Percentiles rank a stretch among this genome's conserved stretches.
phyloP scores from a whole-genome alignment of 2,113 vertebrate genomes.

The Verasper variegatus region DNA sequence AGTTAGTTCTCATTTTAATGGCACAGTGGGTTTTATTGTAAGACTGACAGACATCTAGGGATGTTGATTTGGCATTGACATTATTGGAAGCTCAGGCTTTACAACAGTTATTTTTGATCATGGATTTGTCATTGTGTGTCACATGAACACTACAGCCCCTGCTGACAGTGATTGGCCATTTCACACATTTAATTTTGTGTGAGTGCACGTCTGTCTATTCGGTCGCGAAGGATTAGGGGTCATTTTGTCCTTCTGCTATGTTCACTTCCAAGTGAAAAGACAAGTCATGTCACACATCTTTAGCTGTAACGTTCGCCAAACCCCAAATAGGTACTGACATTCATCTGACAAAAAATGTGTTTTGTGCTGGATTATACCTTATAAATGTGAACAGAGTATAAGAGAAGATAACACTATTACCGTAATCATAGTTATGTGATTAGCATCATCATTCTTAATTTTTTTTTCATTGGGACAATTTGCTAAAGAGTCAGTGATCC shows the following conservation, averaged over 20 bases:
- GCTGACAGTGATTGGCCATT: constrained; percentile 14
- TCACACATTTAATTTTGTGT: constrained; percentile 19
- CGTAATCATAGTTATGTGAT: background rate
- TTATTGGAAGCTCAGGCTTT: constrained; percentile 6
- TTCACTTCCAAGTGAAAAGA: constrained; percentile 6
- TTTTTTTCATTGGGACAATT: background rate
- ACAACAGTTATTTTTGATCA: constrained; percentile 1
- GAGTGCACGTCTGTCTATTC: constrained; percentile 11
- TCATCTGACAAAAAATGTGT: background rate
- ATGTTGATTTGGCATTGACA: background rate
- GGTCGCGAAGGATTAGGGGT: constrained; percentile 1
- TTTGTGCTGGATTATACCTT: background rate
- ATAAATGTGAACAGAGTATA: background rate
- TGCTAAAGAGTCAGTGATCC: constrained; percentile 2
- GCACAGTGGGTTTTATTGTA: background rate
- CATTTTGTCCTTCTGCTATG: background rate
- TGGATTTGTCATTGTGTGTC: constrained; percentile 16
- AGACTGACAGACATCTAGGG: background rate
- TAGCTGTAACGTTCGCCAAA: no score
- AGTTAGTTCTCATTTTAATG: no score
- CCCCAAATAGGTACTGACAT: background rate
- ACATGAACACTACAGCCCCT: background rate
- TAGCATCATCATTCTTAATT: constrained; percentile 9
- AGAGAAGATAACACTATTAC: background rate
- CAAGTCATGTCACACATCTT: background rate